Percentiles rank a stretch among this genome's conserved stretches.
Evolutionary conservation across 2,797 vertebrate genomes (phyloP).

Genomic region (Pipistrellus kuhlii): DNA sequence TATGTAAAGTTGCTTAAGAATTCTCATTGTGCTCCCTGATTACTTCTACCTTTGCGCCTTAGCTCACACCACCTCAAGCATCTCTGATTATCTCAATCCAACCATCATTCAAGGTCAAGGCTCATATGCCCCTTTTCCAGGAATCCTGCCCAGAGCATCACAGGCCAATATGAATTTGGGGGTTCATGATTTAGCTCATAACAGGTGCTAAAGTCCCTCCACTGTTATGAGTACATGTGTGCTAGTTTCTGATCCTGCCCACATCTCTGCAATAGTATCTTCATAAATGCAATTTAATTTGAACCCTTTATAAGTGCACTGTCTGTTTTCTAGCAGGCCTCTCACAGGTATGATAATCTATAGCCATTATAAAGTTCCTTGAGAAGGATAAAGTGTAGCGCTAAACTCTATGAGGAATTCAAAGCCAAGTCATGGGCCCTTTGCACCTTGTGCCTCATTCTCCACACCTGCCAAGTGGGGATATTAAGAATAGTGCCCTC

Average conservation of each 20-base stretch:
- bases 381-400: neutral
- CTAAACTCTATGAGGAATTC: neutral
- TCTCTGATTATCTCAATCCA: constrained; percentile 19
- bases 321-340: neutral
- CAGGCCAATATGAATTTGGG: neutral
- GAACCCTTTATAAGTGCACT: neutral
- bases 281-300: neutral
- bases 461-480: neutral
- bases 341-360: neutral
- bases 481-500: neutral
- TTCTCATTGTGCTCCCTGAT: neutral
- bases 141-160: neutral
- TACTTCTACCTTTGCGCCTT: neutral
- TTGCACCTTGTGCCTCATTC: neutral
- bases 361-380: neutral
- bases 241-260: neutral
- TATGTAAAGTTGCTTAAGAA: neutral
- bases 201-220: neutral
- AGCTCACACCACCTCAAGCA: neutral
- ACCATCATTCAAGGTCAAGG: constrained; percentile 28
- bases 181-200: neutral
- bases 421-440: neutral
- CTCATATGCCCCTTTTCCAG: neutral
- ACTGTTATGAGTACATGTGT: neutral
- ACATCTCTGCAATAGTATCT: neutral